A percentile compares a stretch with the other conserved stretches of the same genome.
Conservation (phyloP, 2,797 vertebrate genomes). For the Pogoniulus pusillus region DNA sequence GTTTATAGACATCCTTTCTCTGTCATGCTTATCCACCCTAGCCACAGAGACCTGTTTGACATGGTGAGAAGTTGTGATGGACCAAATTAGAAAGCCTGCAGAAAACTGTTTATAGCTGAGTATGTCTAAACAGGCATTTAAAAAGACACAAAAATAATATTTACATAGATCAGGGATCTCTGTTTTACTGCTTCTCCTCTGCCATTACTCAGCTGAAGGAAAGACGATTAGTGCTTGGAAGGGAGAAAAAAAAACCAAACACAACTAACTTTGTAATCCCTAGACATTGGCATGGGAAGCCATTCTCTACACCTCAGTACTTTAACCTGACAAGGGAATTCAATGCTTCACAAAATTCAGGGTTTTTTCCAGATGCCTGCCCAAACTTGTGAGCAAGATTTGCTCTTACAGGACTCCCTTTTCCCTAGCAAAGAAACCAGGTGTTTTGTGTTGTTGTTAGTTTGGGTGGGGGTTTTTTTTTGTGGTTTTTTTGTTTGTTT, state of each 20-base stretch:
- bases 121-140: not conserved
- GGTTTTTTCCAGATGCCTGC: not conserved
- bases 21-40: constrained; percentile 30
- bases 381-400: not conserved
- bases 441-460: too few species aligned
- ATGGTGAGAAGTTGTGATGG: constrained; percentile 25
- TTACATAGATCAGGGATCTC: not conserved
- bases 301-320: not conserved
- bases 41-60: constrained; percentile 24
- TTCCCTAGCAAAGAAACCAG: not conserved
- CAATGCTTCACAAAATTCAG: not conserved
- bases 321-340: not conserved
- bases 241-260: not conserved
- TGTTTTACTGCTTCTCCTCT: not conserved
- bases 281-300: not conserved
- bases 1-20: constrained; percentile 46
- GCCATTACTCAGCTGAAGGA: not conserved
- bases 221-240: not conserved
- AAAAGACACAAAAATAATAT: constrained; percentile 15
- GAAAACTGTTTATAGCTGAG: not conserved
- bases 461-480: too few species aligned
- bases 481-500: too few species aligned
- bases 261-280: not conserved
- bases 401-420: not conserved
- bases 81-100: constrained; percentile 40